Evolutionary conservation across 2,797 vertebrate genomes (phyloP).

Genomic region (Xenops minutus): DNA sequence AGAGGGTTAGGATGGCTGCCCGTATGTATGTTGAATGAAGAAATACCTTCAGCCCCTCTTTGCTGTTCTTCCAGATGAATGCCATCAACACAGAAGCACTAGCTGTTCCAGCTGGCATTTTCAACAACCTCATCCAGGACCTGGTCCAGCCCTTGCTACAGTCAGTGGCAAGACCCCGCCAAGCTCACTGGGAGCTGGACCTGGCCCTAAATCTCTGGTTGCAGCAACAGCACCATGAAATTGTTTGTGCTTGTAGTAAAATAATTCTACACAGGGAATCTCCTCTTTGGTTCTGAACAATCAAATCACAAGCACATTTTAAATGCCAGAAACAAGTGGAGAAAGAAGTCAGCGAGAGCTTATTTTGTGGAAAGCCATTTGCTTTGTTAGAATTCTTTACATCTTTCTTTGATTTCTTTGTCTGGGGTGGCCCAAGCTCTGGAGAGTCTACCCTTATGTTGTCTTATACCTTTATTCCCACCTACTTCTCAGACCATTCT

Average conservation of each 20-base stretch:
- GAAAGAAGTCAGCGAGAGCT: not conserved
- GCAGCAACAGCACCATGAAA: not conserved
- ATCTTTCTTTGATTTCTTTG: not conserved
- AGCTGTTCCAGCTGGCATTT: not conserved
- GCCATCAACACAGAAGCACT: not conserved
- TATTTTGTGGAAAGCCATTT: not conserved
- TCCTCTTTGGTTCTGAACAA: not conserved
- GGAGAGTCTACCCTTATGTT: not conserved
- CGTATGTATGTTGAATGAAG: rapidly evolving
- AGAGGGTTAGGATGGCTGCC: not conserved
- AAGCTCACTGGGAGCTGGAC: not conserved
- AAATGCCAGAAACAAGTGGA: not conserved
- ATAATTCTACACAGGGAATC: not conserved
- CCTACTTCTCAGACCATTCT: not conserved
- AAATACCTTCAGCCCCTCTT: not conserved
- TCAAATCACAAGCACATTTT: not conserved
- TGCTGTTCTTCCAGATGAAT: not conserved
- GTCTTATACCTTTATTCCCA: not conserved
- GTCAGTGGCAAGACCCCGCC: not conserved
- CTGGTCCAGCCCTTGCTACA: not conserved
- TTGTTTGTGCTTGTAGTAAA: not conserved
- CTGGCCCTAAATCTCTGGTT: not conserved
- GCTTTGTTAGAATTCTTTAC: not conserved
- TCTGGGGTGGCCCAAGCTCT: not conserved
- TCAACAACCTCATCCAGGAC: not conserved